Evolutionary conservation across 1,140 invertebrate genomes (phyloP).

Genomic region (Sitophilus oryzae): DNA sequence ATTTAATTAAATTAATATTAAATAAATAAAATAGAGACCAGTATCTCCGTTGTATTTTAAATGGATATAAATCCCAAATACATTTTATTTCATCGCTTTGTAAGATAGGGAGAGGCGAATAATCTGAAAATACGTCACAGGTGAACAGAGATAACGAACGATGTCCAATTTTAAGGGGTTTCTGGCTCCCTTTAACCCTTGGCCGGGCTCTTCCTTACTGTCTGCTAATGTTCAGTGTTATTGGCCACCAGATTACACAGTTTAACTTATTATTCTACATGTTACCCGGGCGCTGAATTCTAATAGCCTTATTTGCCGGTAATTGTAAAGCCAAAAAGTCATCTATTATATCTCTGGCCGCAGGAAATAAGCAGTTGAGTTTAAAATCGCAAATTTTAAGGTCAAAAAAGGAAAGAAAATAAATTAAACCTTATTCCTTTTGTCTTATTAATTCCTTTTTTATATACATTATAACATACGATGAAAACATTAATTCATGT

Average conservation of each 20-base stretch:
- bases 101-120: not conserved
- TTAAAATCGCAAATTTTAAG: too few species aligned
- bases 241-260: constrained; percentile 18
- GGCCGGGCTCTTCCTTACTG: constrained; percentile 14
- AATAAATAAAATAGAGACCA: too few species aligned
- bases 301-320: not conserved
- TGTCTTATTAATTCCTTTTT: too few species aligned
- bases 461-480: too few species aligned
- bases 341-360: not conserved
- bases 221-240: constrained; percentile 19
- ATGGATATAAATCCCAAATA: too few species aligned
- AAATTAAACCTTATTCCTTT: too few species aligned
- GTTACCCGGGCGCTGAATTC: not conserved
- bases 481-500: too few species aligned
- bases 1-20: too few species aligned
- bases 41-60: too few species aligned
- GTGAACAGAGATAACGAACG: constrained; percentile 11
- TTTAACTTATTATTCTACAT: constrained; percentile 22
- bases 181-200: constrained; percentile 7
- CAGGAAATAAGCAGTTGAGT: too few species aligned
- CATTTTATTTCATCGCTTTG: too few species aligned
- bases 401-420: too few species aligned
- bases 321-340: not conserved
- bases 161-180: constrained; percentile 19
- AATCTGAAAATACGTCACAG: constrained; percentile 14